These are phyloP conservation scores for Todiramphus saurophagus DNA, from an alignment of 2,113 vertebrate genomes.

Conservation along the genomic window DNA sequence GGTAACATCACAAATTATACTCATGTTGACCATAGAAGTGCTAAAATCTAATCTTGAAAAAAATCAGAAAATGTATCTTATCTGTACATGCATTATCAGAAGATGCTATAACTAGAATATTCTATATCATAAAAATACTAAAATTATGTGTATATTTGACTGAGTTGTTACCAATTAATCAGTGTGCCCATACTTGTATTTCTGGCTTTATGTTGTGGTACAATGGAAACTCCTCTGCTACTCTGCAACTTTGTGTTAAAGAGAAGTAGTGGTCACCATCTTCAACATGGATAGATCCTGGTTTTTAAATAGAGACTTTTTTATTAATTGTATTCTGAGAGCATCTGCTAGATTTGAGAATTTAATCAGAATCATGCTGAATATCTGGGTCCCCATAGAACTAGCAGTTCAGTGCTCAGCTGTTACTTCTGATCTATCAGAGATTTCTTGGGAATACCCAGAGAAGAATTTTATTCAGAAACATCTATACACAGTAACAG, in stretches of 20 bases:
- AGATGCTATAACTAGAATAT: background rate
- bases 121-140: background rate
- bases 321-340: background rate
- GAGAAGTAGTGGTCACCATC: background rate
- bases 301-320: background rate
- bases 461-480: background rate
- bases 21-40: background rate
- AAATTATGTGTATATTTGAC: background rate
- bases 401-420: background rate
- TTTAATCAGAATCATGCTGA: background rate
- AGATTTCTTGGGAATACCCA: background rate
- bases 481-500: fast-evolving
- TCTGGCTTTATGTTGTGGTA: background rate
- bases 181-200: fast-evolving
- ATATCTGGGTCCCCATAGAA: background rate
- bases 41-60: background rate
- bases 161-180: background rate
- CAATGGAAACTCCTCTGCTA: background rate
- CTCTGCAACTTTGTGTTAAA: background rate
- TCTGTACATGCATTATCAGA: background rate
- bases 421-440: background rate
- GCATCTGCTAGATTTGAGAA: background rate
- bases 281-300: background rate
- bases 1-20: background rate
- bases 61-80: background rate